Evolutionary conservation across 1,140 invertebrate genomes (phyloP).

Genomic region (Drosophila pallidifrons): DNA sequence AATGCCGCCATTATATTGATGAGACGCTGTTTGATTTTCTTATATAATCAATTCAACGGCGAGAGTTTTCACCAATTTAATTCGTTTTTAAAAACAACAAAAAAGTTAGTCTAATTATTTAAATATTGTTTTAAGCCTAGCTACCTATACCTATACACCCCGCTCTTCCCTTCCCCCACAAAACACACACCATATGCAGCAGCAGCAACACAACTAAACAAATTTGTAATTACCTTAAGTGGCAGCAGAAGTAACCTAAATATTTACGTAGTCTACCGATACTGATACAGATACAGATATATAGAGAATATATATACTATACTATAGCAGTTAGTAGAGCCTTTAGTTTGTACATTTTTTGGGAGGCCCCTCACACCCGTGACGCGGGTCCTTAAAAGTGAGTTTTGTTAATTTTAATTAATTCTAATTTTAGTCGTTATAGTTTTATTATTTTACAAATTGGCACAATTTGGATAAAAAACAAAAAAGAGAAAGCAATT

Average conservation of each 20-base stretch:
- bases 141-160: neutral
- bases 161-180: neutral
- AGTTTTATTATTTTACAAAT: constrained; percentile 70
- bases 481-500: constrained; percentile 28
- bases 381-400: constrained; percentile 29
- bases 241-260: constrained; percentile 50
- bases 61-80: constrained; percentile 65
- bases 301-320: constrained; percentile 17
- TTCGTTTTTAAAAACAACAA: constrained; percentile 58
- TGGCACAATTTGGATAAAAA: constrained; percentile 61
- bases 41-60: constrained; percentile 7
- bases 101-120: constrained; percentile 70
- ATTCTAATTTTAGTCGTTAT: constrained; percentile 68
- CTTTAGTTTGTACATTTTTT: constrained; percentile 59
- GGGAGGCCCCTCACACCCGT: neutral
- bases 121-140: constrained; percentile 47
- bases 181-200: constrained; percentile 8
- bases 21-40: constrained; percentile 28
- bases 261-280: constrained; percentile 36
- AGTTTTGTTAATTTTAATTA: constrained; percentile 79
- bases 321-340: constrained; percentile 50
- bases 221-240: constrained; percentile 48
- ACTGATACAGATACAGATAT: constrained; percentile 8
- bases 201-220: constrained; percentile 32
- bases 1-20: constrained; percentile 45